phyloP scores from a whole-genome alignment of 1,140 invertebrate species.

The Chironomus striatipennis region DNA sequence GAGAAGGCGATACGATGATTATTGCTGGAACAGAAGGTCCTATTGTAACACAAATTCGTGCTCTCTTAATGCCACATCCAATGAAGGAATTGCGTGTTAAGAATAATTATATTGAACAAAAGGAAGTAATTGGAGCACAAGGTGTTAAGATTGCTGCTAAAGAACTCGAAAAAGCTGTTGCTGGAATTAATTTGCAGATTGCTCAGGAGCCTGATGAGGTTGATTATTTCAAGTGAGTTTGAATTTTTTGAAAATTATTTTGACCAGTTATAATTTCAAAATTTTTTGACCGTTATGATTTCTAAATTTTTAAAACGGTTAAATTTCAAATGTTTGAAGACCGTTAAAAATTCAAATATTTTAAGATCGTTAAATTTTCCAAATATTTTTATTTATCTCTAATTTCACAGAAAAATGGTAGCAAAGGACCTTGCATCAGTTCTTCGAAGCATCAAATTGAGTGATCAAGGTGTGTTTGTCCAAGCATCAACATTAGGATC shows the following conservation, averaged over 20 bases:
- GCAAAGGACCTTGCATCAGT: conserved; percentile 74
- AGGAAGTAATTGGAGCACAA: conserved; percentile 91
- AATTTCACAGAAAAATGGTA: conserved; percentile 60
- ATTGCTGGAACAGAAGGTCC: conserved; percentile 96
- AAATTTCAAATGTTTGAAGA: too few relatives aligned
- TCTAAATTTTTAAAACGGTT: too few relatives aligned
- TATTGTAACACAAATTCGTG: conserved; percentile 94
- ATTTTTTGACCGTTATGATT: too few relatives aligned
- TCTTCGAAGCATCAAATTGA: conserved; percentile 84
- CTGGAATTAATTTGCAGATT: conserved; percentile 79
- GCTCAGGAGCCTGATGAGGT: conserved; percentile 91
- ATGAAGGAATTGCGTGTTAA: conserved; percentile 97
- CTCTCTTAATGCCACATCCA: conserved; percentile 94
- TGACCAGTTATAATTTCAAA: too few relatives aligned
- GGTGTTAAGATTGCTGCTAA: conserved; percentile 98
- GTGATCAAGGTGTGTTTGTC: conserved; percentile 92
- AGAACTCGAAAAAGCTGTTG: conserved; percentile 95
- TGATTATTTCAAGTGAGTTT: conserved; percentile 57
- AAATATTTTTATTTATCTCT: conserved; percentile 25
- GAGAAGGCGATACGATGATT: conserved; percentile 89
- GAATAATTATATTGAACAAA: conserved; percentile 93
- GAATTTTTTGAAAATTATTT: too few relatives aligned
- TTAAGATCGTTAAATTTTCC: too few relatives aligned
- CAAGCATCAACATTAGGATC: conserved; percentile 98
- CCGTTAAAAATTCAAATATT: too few relatives aligned